phyloP scores from a whole-genome alignment of 35 echinoderm and acorn worm species.

The Anneissia japonica region DNA sequence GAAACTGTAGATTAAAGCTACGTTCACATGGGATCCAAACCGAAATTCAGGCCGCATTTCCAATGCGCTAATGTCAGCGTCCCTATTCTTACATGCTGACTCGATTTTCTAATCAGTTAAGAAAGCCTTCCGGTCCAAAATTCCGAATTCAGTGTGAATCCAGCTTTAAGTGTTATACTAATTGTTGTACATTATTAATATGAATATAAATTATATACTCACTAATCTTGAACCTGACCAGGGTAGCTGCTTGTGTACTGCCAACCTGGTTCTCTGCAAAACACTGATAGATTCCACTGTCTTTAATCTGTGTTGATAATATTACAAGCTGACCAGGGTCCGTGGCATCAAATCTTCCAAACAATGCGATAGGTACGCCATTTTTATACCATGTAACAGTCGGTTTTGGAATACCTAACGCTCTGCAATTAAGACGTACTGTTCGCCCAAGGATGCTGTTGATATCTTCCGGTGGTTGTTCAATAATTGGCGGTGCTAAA shows the following conservation, averaged over 20 bases:
- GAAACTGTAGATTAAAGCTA: no score
- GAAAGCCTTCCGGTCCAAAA: no score
- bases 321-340: not conserved
- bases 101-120: no score
- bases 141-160: no score
- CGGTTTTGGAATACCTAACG: not conserved
- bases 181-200: no score
- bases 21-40: no score
- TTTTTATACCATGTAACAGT: not conserved
- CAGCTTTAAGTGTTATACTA: no score
- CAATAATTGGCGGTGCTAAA: not conserved
- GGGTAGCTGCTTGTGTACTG: not conserved
- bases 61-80: no score
- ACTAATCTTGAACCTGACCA: not conserved
- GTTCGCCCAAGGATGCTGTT: not conserved
- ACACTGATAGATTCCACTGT: not conserved
- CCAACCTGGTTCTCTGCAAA: not conserved
- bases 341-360: not conserved
- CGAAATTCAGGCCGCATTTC: no score
- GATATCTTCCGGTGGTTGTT: not conserved
- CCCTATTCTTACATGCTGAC: no score
- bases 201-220: not conserved
- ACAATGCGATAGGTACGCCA: not conserved
- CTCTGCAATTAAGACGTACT: not conserved
- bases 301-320: not conserved